Conservation (phyloP, 1,140 invertebrate genomes). For the Cyclargus thomasi region DNA sequence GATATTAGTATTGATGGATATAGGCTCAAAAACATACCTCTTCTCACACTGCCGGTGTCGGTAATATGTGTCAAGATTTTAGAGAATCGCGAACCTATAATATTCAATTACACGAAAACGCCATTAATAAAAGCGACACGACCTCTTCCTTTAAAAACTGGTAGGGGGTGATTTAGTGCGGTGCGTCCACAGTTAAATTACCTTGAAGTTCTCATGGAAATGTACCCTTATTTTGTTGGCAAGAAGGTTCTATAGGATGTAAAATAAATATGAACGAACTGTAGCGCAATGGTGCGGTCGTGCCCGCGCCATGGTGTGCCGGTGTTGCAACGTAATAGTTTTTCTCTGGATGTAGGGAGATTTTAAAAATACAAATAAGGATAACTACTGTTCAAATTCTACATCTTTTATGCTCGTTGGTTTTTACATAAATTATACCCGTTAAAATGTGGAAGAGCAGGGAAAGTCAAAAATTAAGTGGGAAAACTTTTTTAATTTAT, state of each 20-base stretch:
- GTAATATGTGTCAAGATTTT: neutral
- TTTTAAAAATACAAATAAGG: neutral
- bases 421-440: no score
- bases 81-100: neutral
- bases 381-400: neutral
- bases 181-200: slow-evolving; percentile 16
- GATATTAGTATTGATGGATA: no score
- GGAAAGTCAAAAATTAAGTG: no score
- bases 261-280: slow-evolving; percentile 37
- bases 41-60: neutral
- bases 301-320: slow-evolving; percentile 24
- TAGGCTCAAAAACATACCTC: no score
- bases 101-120: slow-evolving; percentile 12
- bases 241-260: neutral
- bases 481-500: no score
- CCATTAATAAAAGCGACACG: slow-evolving; percentile 14
- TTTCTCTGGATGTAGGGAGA: neutral
- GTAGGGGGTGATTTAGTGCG: slow-evolving; percentile 15
- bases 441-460: no score
- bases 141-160: slow-evolving; percentile 6
- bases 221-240: neutral
- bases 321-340: neutral
- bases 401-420: neutral
- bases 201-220: neutral
- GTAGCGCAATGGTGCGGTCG: slow-evolving; percentile 54